Conservation (phyloP, 2,888 invertebrate species). For the Acleris sparsana region DNA sequence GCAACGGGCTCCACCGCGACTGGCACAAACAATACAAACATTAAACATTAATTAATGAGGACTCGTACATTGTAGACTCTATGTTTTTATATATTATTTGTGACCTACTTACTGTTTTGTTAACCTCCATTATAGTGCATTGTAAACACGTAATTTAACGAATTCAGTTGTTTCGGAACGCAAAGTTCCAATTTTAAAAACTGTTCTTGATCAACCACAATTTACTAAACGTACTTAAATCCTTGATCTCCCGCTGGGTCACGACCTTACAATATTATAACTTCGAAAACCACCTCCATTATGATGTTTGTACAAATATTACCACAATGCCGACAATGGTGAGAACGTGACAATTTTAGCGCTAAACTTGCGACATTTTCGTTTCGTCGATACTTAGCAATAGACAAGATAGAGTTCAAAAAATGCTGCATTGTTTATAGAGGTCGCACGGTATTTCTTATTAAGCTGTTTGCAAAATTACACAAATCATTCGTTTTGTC, state of each 20-base stretch:
- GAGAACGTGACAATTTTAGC: slow-evolving; percentile 22
- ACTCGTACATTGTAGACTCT: no score
- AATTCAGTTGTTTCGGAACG: no score
- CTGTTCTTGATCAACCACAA: neutral
- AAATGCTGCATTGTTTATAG: slow-evolving; percentile 17
- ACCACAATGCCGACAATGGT: slow-evolving; percentile 22
- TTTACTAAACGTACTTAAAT: slow-evolving; percentile 4
- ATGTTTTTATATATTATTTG: no score
- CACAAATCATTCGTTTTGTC: no score
- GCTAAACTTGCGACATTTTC: slow-evolving; percentile 13
- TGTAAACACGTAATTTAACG: no score
- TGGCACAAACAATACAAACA: no score
- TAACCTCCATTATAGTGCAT: no score
- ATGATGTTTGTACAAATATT: slow-evolving; percentile 17
- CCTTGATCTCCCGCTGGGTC: slow-evolving; percentile 7
- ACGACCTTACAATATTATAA: slow-evolving; percentile 25
- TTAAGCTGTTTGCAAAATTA: no score
- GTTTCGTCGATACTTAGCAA: slow-evolving; percentile 12
- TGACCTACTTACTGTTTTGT: no score
- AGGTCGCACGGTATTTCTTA: slow-evolving; percentile 21
- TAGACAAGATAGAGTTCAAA: slow-evolving; percentile 17
- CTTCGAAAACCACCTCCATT: slow-evolving; percentile 19
- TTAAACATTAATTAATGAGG: no score
- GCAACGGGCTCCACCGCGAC: no score
- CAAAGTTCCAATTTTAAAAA: no score